Base-by-base conservation (phyloP, 2,797 vertebrate genomes). In the Macrochelys suwanniensis region DNA sequence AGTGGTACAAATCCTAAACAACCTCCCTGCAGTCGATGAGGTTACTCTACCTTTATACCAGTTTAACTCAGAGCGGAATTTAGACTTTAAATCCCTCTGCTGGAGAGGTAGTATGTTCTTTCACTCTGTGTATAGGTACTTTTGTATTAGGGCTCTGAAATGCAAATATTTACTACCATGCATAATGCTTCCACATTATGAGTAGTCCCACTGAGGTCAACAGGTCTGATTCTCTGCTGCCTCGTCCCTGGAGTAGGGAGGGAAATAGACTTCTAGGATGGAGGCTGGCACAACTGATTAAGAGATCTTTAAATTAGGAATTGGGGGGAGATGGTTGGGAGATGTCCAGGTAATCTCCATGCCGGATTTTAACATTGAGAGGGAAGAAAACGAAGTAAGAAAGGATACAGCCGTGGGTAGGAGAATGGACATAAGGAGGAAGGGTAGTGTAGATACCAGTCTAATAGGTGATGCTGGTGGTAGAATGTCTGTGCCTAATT, bases 1-100 rank as follows among this genome's bases (percentile, higher is more conserved):
- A 94, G 80, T 87, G 82, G 19, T 45, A 45, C 6, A 74, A 45
- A 42, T 97, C 89, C 90, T 80, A 74, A 87, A 87, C 94, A 89
- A 88, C 65, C 94, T 91, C 59, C 49, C 37, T 95, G 56, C 78
- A 79, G 94, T 92, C 92, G 85, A 96, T 92, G 87, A 94, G 89
- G 51, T 94, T 95, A 56, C 94, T 95, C 95, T 96, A 93, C 95
- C 87, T 96, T 94, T 97, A 84, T 84, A 88, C 25, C 68, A 80
- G 54, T 28, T 45, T 85, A 96, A 92, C 85, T n/a, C 31, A 96
- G 92, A 78, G 54, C 84, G 92, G 88, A 92, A 92, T 92, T 59
- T 85, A 84, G 13, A 65, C 81, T 91, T 89, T 51, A 54, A 25
- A 13, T 76, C 42, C 74, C 56, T 87, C 50, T 84, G 21, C 71